These are phyloP conservation scores for Lycocorax pyrrhopterus DNA, from an alignment of 2,113 vertebrate genomes.

Conservation along the genomic window DNA sequence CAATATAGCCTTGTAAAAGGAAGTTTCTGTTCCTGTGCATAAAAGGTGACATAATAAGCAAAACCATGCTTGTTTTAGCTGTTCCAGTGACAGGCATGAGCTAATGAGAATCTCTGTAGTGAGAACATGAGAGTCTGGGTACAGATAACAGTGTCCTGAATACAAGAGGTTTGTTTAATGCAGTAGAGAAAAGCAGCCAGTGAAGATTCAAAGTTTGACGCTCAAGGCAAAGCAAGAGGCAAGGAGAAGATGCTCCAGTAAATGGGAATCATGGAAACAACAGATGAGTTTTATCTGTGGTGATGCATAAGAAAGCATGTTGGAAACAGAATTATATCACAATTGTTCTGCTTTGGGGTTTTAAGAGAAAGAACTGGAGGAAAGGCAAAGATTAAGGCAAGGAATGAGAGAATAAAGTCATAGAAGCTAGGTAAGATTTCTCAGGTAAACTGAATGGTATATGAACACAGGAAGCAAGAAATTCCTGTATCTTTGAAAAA, in stretches of 20 bases:
- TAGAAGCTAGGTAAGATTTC: background rate
- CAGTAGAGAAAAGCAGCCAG: background rate
- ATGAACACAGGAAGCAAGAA: background rate
- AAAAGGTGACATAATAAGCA: background rate
- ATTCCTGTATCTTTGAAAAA: background rate
- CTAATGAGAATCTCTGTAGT: background rate
- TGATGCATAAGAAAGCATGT: background rate
- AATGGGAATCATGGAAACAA: background rate
- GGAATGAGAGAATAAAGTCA: background rate
- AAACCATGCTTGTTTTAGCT: background rate
- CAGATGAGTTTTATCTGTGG: background rate
- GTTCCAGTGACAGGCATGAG: background rate
- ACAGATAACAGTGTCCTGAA: background rate
- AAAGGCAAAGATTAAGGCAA: background rate
- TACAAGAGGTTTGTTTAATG: background rate
- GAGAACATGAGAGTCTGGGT: background rate
- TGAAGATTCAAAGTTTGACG: background rate
- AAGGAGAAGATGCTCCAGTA: background rate
- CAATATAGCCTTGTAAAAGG: background rate
- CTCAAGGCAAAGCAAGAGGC: background rate
- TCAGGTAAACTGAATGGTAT: background rate
- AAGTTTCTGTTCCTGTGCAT: background rate
- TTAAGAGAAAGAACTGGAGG: background rate
- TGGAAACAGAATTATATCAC: background rate
- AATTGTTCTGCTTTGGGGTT: background rate